Evolutionary conservation across 2,888 invertebrate species (phyloP).

Genomic region (Stenodera caucasica): DNA sequence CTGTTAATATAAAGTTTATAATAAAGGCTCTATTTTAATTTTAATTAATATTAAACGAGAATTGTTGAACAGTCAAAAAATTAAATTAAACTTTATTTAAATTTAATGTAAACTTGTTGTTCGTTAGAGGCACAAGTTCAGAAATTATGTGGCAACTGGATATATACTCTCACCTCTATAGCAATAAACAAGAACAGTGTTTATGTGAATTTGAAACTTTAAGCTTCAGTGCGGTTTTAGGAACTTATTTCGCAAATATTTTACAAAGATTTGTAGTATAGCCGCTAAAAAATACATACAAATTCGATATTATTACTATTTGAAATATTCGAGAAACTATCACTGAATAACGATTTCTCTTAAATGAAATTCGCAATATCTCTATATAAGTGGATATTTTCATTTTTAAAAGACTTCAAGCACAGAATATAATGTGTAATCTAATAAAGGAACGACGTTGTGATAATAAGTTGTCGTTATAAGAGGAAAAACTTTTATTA

Average conservation of each 20-base stretch:
- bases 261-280: constrained; percentile 28
- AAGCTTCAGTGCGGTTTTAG: constrained; percentile 36
- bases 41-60: constrained; percentile 12
- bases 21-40: constrained; percentile 15
- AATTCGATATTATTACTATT: background rate
- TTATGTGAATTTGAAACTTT: constrained; percentile 48
- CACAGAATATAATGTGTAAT: constrained; percentile 19
- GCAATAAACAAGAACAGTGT: constrained; percentile 43
- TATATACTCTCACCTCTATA: constrained; percentile 36
- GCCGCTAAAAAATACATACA: background rate
- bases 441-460: constrained; percentile 10
- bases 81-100: constrained; percentile 13
- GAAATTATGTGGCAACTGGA: constrained; percentile 37
- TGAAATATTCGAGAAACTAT: too few relatives aligned
- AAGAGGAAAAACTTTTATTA: constrained; percentile 15
- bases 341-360: constrained; percentile 20
- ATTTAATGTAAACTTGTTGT: constrained; percentile 30
- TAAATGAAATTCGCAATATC: constrained; percentile 15
- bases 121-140: constrained; percentile 33
- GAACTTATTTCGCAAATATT: constrained; percentile 33
- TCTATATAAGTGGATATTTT: constrained; percentile 17
- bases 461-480: constrained; percentile 18
- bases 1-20: constrained; percentile 15
- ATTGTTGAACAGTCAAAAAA: background rate
- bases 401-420: constrained; percentile 16